A percentile compares a stretch with the other conserved stretches of the same genome.
phyloP scores from a whole-genome alignment of 2,888 invertebrate genomes.

The Teleogryllus oceanicus region DNA sequence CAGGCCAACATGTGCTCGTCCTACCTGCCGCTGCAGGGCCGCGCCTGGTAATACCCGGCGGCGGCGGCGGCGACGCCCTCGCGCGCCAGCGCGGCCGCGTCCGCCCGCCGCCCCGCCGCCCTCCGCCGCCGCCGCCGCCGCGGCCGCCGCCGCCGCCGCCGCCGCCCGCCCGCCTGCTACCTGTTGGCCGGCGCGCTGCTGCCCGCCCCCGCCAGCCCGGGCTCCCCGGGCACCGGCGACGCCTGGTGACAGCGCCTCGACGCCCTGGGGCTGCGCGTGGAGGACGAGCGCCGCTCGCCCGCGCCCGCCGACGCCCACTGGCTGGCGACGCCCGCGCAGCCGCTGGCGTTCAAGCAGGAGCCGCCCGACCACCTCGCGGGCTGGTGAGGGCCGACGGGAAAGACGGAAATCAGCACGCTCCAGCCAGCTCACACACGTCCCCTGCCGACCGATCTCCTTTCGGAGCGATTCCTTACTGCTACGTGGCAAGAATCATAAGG shows the following conservation, averaged over 20 bases:
- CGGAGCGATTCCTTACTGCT: background rate
- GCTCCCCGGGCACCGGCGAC: background rate
- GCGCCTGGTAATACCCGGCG: slow-evolving; percentile 71
- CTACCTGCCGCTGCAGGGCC: slow-evolving; percentile 76
- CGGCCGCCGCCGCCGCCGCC: background rate
- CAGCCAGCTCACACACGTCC: background rate
- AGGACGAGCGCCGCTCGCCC: no score
- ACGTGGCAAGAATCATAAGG: no score
- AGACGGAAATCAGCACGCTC: no score
- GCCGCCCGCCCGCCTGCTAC: background rate
- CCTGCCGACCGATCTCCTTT: background rate
- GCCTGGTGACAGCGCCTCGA: background rate
- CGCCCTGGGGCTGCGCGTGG: no score
- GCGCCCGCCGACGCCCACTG: background rate
- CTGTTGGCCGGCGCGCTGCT: no score
- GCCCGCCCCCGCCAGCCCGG: background rate
- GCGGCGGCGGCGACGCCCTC: background rate
- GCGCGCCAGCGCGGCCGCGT: background rate
- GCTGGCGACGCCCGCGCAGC: background rate
- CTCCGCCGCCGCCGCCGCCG: background rate
- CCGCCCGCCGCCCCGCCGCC: background rate
- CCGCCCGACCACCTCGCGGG: background rate
- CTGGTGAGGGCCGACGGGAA: no score
- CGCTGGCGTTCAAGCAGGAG: background rate
- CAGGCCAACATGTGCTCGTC: slow-evolving; percentile 59